Conservation (phyloP, 2,113 vertebrate species). For the Oncorhynchus kisutch region DNA sequence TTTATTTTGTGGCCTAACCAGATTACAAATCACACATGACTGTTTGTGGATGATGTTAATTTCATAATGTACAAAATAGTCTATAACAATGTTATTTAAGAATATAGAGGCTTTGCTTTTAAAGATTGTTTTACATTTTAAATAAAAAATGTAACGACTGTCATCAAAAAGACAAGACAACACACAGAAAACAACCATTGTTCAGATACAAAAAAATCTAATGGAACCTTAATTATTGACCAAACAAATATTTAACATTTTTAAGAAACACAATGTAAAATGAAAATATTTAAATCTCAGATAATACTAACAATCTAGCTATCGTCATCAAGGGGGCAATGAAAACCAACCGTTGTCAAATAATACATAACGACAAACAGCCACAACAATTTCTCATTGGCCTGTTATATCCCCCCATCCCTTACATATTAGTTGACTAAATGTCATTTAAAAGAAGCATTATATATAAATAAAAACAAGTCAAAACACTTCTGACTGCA, state of each 20-base stretch:
- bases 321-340: not conserved
- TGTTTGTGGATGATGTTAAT: constrained; percentile 32
- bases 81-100: constrained; percentile 15
- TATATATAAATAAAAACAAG: not conserved
- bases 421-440: not conserved
- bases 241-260: not conserved
- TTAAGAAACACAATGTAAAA: not conserved
- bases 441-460: not conserved
- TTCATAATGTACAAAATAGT: constrained; percentile 49
- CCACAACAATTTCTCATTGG: not conserved
- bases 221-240: not conserved
- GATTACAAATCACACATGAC: not conserved
- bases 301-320: not conserved
- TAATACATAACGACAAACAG: not conserved
- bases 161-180: not conserved
- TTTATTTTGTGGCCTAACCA: not conserved
- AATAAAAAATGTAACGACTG: not conserved
- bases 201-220: not conserved
- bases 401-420: not conserved
- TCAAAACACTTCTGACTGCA: not conserved
- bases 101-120: not conserved
- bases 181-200: not conserved
- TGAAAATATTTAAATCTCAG: not conserved
- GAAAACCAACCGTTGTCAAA: not conserved
- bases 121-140: not conserved